Evolutionary conservation across 1,140 invertebrate species (phyloP).

Genomic region (Amyelois transitella): DNA sequence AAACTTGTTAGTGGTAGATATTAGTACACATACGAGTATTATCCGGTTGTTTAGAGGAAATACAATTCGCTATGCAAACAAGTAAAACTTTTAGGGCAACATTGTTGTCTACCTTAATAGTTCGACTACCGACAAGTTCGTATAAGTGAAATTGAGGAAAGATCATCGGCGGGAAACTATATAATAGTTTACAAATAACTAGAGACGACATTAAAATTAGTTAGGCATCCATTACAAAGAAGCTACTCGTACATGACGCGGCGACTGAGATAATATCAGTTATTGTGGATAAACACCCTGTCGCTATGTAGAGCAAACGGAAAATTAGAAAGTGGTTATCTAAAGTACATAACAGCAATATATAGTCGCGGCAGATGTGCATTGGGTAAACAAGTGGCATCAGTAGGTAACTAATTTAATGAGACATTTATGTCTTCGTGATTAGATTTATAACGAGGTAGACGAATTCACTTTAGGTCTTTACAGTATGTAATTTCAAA

Average conservation of each 20-base stretch:
- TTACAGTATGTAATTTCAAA: too few relatives aligned
- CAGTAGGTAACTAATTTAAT: conserved; percentile 9
- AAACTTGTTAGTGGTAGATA: not conserved
- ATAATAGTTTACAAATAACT: too few relatives aligned
- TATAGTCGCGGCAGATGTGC: conserved; percentile 9
- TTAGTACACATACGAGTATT: too few relatives aligned
- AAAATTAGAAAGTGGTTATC: conserved; percentile 25
- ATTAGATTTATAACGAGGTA: too few relatives aligned
- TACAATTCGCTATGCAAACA: not conserved
- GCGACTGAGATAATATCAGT: conserved; percentile 10
- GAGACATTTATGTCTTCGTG: not conserved
- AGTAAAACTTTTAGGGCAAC: not conserved
- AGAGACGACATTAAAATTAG: not conserved
- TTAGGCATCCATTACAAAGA: not conserved
- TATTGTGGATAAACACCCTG: conserved; percentile 6
- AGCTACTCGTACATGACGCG: not conserved
- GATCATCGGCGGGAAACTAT: too few relatives aligned
- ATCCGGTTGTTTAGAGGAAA: not conserved
- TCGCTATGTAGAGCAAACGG: conserved; percentile 20
- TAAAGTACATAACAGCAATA: conserved; percentile 20
- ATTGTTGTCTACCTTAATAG: too few relatives aligned
- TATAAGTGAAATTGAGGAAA: too few relatives aligned
- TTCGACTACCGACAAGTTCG: too few relatives aligned
- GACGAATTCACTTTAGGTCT: too few relatives aligned
- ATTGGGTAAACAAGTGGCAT: conserved; percentile 22